A percentile compares a stretch with the other conserved stretches of the same genome.
phyloP scores from a whole-genome alignment of 2,888 invertebrate genomes.

The Drosophila suboccidentalis region DNA sequence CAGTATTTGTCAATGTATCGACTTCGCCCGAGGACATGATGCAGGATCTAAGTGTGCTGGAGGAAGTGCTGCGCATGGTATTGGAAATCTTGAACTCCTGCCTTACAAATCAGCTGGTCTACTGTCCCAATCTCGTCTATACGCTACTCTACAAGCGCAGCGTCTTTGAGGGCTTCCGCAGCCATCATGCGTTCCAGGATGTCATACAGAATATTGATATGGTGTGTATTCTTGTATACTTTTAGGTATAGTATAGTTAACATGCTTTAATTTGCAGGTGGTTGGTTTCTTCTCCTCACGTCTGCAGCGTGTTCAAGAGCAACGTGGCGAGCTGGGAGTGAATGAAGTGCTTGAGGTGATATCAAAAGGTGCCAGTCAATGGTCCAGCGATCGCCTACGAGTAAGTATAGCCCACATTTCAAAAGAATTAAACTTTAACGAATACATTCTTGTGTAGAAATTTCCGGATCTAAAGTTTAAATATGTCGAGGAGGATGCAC shows the following conservation, averaged over 20 bases:
- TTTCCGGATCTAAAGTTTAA: constrained; percentile 99
- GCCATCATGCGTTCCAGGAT: constrained; percentile 96
- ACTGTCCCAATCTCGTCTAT: constrained; percentile 97
- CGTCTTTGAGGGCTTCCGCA: constrained; percentile 94
- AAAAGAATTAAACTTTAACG: neutral
- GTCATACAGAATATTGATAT: constrained; percentile 98
- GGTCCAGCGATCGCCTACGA: constrained; percentile 97
- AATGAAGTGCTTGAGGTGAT: constrained; percentile 95
- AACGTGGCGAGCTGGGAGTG: constrained; percentile 92
- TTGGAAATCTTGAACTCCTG: constrained; percentile 99
- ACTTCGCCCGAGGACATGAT: constrained; percentile 86
- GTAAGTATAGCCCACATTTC: constrained; percentile 86
- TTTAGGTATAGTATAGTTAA: neutral
- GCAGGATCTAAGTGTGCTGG: constrained; percentile 96
- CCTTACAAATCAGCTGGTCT: constrained; percentile 93
- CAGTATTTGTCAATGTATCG: constrained; percentile 82
- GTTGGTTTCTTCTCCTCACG: constrained; percentile 89
- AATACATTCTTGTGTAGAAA: constrained; percentile 89
- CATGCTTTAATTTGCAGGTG: constrained; percentile 84
- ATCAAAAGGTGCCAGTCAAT: constrained; percentile 95
- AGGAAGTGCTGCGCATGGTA: constrained; percentile 98
- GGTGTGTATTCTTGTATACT: constrained; percentile 86
- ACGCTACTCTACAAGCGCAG: constrained; percentile 96
- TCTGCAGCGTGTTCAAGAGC: constrained; percentile 88
- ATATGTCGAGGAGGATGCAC: constrained; percentile 99